Percentiles rank a stretch among this genome's conserved stretches.
Evolutionary conservation across 2,113 vertebrate genomes (phyloP).

Genomic region (Echinops telfairi): DNA sequence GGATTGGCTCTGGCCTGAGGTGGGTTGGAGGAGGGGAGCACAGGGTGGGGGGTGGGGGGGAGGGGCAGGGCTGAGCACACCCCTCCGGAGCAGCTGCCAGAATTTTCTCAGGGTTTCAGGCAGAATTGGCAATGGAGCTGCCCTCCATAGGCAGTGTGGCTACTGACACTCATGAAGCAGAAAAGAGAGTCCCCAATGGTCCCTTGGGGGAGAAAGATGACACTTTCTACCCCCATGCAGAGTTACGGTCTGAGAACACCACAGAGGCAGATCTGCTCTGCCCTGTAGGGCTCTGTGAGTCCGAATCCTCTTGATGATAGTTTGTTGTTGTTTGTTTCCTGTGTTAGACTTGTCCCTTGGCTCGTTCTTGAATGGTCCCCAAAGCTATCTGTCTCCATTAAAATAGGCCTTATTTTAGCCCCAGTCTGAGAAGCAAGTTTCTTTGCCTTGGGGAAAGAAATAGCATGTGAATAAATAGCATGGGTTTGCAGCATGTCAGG

Average conservation of each 20-base stretch:
- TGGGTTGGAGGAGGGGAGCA: not conserved
- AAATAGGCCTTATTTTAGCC: not conserved
- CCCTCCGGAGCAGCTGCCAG: not conserved
- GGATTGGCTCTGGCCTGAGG: not conserved
- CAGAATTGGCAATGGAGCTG: constrained; percentile 5
- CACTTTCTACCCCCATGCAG: too few species aligned
- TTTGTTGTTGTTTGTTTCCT: too few species aligned
- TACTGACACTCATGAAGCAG: not conserved
- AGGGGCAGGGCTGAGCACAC: not conserved
- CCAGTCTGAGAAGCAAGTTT: not conserved
- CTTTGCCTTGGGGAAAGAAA: not conserved
- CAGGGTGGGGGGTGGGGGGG: not conserved
- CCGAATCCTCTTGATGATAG: too few species aligned
- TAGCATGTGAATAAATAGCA: not conserved
- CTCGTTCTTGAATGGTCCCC: not conserved
- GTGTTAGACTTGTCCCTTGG: too few species aligned
- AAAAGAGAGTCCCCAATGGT: not conserved
- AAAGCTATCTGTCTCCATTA: not conserved
- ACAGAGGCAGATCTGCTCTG: too few species aligned
- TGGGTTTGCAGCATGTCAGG: not conserved
- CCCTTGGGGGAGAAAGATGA: not conserved
- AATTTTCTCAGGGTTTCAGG: constrained; percentile 21
- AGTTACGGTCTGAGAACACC: too few species aligned
- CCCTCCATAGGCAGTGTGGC: not conserved
- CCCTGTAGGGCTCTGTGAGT: too few species aligned